phyloP scores from a whole-genome alignment of 2,113 vertebrate genomes.

The Corythornis madagascariensis region DNA sequence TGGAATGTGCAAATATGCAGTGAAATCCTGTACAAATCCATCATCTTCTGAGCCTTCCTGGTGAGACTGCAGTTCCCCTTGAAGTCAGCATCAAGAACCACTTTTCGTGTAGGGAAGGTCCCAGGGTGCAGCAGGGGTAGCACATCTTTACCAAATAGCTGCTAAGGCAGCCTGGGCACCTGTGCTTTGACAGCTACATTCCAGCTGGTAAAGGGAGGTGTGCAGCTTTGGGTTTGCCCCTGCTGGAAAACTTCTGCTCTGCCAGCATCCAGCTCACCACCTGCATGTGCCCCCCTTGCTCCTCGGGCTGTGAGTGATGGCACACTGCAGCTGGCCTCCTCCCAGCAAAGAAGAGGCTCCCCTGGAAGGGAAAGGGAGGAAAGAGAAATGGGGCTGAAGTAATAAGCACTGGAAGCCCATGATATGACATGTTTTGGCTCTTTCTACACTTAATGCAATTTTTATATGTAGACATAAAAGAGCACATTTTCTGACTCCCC shows the following conservation, averaged over 20 bases:
- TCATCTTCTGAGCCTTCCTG: neutral
- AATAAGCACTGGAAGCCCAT: conserved; percentile 14
- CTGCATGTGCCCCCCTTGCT: neutral
- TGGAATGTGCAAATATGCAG: neutral
- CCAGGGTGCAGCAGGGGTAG: neutral
- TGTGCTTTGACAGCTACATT: neutral
- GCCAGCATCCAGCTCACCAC: neutral
- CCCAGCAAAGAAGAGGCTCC: neutral
- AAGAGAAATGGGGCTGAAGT: neutral
- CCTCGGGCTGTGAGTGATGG: neutral
- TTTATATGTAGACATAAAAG: conserved; percentile 67
- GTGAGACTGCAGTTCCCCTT: neutral
- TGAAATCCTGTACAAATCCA: neutral
- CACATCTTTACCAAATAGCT: neutral
- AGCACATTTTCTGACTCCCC: conserved; percentile 25
- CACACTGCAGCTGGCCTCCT: neutral
- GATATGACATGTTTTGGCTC: conserved; percentile 41
- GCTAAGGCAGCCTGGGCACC: neutral
- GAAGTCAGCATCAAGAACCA: neutral
- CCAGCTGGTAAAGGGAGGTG: neutral
- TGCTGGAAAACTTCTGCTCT: neutral
- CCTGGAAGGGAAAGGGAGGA: neutral
- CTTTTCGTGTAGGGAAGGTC: neutral
- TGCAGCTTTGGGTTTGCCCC: neutral
- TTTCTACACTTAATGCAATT: conserved; percentile 49